These are phyloP conservation scores for Gambelia wislizenii DNA, from an alignment of 2,797 vertebrate genomes.

Conservation along the genomic window DNA sequence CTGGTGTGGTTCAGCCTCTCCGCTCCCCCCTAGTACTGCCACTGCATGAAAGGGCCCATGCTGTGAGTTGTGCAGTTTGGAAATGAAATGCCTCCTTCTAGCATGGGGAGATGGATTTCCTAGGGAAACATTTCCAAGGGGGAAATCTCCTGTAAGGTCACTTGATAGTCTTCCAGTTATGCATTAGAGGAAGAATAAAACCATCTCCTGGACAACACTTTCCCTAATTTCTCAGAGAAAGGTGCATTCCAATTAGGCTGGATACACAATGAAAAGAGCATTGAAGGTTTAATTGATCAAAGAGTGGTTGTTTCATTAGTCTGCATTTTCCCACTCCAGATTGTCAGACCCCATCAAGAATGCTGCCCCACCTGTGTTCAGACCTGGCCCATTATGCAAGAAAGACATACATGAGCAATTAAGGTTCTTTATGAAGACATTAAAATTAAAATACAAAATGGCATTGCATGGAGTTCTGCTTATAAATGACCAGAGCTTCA, in stretches of 20 bases:
- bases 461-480: accelerated
- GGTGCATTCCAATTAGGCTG: not conserved
- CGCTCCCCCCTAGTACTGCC: too few relatives aligned
- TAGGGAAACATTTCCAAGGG: not conserved
- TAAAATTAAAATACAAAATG: not conserved
- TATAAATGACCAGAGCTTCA: conserved; percentile 45
- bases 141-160: not conserved
- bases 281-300: not conserved
- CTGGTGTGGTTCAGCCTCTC: too few relatives aligned
- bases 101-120: not conserved
- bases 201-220: not conserved
- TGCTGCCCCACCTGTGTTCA: not conserved
- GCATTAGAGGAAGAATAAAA: not conserved
- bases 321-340: not conserved
- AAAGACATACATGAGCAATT: not conserved
- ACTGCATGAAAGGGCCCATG: too few relatives aligned
- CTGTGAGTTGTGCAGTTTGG: not conserved
- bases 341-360: not conserved
- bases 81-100: not conserved
- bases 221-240: not conserved
- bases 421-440: not conserved
- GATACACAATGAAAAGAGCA: not conserved
- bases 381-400: not conserved
- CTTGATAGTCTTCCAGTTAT: not conserved
- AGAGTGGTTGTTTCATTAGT: not conserved